These are phyloP conservation scores for Drosophila quinaria DNA, from an alignment of 2,888 invertebrate genomes.

Conservation along the genomic window DNA sequence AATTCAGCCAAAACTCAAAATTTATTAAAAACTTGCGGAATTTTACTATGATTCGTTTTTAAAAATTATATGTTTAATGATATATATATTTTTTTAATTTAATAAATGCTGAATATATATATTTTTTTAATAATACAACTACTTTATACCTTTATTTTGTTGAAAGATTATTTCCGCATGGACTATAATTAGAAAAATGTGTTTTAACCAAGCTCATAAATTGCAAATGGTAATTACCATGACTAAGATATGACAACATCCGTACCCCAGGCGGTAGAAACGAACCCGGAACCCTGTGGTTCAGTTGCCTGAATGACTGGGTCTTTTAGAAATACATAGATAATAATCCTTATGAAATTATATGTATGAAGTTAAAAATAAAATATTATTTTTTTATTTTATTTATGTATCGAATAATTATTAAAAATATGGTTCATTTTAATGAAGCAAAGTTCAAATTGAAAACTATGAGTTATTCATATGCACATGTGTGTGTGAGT, in stretches of 20 bases:
- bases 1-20: not conserved
- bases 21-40: too few relatives aligned
- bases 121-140: not conserved
- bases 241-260: not conserved
- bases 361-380: not conserved
- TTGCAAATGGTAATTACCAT: not conserved
- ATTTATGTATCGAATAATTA: not conserved
- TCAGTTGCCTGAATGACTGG: constrained; percentile 2
- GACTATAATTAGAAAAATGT: not conserved
- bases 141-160: not conserved
- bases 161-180: constrained; percentile 3
- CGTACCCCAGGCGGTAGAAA: not conserved
- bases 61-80: too few relatives aligned
- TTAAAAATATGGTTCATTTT: not conserved
- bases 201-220: constrained; percentile 1
- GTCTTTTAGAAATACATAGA: not conserved
- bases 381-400: not conserved
- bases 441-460: not conserved
- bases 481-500: not conserved
- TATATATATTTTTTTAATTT: not conserved
- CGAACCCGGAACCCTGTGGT: not conserved
- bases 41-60: too few relatives aligned
- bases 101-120: not conserved
- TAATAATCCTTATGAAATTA: constrained; percentile 4
- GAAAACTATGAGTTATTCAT: constrained; percentile 10